These are phyloP conservation scores for Cuculus canorus DNA, from an alignment of 2,797 vertebrate species.

Conservation along the genomic window DNA sequence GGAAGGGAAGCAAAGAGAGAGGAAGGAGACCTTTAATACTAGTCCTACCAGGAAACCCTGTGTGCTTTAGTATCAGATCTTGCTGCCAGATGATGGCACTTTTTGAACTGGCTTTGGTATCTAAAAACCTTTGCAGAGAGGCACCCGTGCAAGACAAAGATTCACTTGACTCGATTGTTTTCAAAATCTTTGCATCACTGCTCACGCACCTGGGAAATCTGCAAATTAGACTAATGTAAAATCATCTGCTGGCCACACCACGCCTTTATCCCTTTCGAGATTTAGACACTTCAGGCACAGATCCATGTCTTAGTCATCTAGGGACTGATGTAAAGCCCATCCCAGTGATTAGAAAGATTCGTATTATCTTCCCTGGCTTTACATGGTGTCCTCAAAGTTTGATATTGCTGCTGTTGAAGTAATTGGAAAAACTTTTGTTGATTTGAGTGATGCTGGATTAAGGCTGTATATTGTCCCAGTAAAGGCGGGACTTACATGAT, in stretches of 20 bases:
- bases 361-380: background rate
- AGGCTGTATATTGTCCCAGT: background rate
- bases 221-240: background rate
- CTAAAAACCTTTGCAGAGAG: background rate
- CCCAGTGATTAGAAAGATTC: background rate
- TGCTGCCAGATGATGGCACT: background rate
- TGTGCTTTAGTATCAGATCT: background rate
- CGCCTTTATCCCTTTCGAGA: background rate
- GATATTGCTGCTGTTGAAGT: background rate
- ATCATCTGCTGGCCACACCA: background rate
- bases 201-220: background rate
- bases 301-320: background rate
- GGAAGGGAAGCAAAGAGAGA: background rate
- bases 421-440: background rate
- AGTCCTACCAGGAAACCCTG: background rate
- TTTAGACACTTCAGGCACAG: background rate
- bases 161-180: background rate
- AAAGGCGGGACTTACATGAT: background rate
- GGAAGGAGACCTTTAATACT: background rate
- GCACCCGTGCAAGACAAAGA: background rate
- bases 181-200: background rate
- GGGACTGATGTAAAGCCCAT: background rate
- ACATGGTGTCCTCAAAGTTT: background rate
- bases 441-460: constrained; percentile 8
- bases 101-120: background rate